Base-by-base conservation (phyloP, 1,140 invertebrate species). In the Ruditapes philippinarum region DNA sequence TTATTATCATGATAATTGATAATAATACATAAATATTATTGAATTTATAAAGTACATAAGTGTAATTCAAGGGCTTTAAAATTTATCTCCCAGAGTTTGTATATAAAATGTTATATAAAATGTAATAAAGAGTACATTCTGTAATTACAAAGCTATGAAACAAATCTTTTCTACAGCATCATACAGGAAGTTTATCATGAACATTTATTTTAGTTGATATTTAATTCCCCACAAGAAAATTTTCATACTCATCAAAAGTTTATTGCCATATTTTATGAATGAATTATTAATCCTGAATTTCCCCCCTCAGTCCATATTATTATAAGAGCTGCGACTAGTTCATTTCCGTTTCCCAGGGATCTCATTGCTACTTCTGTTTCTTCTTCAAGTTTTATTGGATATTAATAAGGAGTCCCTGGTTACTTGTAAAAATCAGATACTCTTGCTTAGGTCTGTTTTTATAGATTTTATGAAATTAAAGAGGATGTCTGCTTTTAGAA, bases 401-500 rank as follows among this genome's bases (percentile, higher is more conserved):
- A 42, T 74, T 74, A 74, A 74, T 74, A 74, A 74, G 70, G 57
- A 40, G 70, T 74, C 70, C 70, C 22, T 38, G 3, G 70, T 49
- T 40, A 25, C 38, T 42, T 25, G 38, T 74, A 74, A 74, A 70
- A 74, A 74, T 49, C 19, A 74, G 70, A 74, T 74, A 74, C 40
- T 22, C 70, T 42, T 74, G 38, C 19, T 49, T 42, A 40, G 22
- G n/a, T 45, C 70, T 49, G 70, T 7, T 74, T 42, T 42, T 74
- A 74, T 74, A 22, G 3, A 45, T 49, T 74, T 42, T 42, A 74
- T 33, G 38, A 74, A 17, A 49, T 42, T 40, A 49, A 5, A 42
- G 22, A n/a, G 70, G 40, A 28, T 45, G 57, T 62, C 22, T 62
- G 57, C 4, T 28, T 19, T 19, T n/a, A 28, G 57, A 19, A 45